phyloP scores from a whole-genome alignment of 2,888 invertebrate species.

The Dinocampus coccinellae region DNA sequence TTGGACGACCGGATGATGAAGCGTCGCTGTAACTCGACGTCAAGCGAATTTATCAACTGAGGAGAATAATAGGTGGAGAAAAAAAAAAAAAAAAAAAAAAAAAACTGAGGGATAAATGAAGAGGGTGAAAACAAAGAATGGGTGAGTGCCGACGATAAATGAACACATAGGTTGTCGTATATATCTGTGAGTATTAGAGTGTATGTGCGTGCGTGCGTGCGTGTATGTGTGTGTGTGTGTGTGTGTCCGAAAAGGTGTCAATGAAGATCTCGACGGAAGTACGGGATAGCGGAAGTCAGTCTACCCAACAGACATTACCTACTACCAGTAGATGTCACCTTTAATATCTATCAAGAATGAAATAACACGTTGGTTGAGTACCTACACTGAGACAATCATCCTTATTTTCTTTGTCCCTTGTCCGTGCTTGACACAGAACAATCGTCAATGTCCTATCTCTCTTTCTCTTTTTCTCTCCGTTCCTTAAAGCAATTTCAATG shows the following conservation, averaged over 20 bases:
- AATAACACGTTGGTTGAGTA: slow-evolving; percentile 22
- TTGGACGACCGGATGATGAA: background rate
- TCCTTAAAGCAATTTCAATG: background rate
- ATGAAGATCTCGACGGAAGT: slow-evolving; percentile 10
- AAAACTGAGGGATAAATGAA: background rate
- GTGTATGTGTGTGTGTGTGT: background rate
- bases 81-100: too few relatives aligned
- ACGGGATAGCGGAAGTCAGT: slow-evolving; percentile 25
- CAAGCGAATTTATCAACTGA: background rate
- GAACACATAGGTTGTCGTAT: background rate
- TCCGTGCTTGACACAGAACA: slow-evolving; percentile 15
- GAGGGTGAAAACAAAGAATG: slow-evolving; percentile 5
- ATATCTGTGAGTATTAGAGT: background rate
- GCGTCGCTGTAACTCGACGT: background rate
- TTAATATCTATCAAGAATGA: slow-evolving; percentile 35
- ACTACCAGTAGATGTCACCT: slow-evolving; percentile 8
- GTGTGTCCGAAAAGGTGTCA: slow-evolving; percentile 17
- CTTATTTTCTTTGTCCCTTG: slow-evolving; percentile 26
- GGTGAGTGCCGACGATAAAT: background rate
- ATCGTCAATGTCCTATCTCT: slow-evolving; percentile 1
- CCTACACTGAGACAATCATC: slow-evolving; percentile 12
- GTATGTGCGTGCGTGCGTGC: background rate
- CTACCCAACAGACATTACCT: slow-evolving; percentile 15
- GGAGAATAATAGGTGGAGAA: background rate
- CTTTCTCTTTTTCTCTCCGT: too few relatives aligned